Conservation (phyloP, 2,113 vertebrate genomes). For the Antidorcas marsupialis region DNA sequence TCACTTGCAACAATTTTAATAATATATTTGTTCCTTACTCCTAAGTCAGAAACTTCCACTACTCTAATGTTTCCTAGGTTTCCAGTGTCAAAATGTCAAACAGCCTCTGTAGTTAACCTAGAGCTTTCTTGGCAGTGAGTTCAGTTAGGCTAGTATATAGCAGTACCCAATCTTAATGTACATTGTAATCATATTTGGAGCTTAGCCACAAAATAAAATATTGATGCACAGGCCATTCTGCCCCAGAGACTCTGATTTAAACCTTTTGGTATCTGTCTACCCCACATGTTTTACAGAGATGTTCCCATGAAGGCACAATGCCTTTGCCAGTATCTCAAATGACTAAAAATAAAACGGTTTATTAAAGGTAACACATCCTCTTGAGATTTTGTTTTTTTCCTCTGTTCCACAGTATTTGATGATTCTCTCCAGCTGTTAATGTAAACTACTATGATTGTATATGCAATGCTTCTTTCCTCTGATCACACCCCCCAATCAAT, state of each 20-base stretch:
- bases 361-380: not conserved
- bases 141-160: not conserved
- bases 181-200: not conserved
- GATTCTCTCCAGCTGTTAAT: not conserved
- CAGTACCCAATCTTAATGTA: not conserved
- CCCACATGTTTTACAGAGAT: not conserved
- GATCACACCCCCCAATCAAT: not conserved
- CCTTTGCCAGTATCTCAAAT: not conserved
- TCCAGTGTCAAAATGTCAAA: not conserved
- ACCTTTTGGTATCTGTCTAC: not conserved
- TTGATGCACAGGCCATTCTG: not conserved
- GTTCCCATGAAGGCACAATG: not conserved
- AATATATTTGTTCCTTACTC: not conserved
- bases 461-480: not conserved
- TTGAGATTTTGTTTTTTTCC: not conserved
- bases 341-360: not conserved
- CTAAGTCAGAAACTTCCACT: not conserved
- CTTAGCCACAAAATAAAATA: not conserved
- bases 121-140: not conserved
- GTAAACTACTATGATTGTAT: not conserved
- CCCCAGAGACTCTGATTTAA: not conserved
- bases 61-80: not conserved
- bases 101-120: not conserved
- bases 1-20: not conserved
- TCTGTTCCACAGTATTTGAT: not conserved